A percentile compares a stretch with the other conserved stretches of the same genome.
These are phyloP conservation scores for Ageneiosus marmoratus DNA, from an alignment of 2,113 vertebrate genomes.

Conservation along the genomic window DNA sequence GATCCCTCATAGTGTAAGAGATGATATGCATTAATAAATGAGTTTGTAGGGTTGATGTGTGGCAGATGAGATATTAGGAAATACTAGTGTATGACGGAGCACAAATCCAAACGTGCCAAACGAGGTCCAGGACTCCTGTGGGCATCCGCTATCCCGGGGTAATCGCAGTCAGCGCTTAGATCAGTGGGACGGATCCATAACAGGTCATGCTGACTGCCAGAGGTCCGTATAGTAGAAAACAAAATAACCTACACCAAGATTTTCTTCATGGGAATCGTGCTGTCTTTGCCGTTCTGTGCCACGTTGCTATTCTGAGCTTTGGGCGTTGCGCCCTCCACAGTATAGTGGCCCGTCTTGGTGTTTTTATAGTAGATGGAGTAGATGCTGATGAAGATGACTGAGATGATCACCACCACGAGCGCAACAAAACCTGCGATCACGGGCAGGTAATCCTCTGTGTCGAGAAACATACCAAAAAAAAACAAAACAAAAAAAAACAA, in stretches of 20 bases:
- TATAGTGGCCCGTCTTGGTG: constrained; percentile 73
- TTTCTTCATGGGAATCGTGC: constrained; percentile 69
- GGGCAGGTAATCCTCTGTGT: constrained; percentile 74
- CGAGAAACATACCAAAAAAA: constrained; percentile 38
- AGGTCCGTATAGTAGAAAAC: background rate
- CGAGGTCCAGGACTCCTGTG: background rate
- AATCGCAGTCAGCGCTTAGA: background rate
- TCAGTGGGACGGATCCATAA: background rate
- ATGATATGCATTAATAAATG: background rate
- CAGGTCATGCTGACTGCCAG: background rate
- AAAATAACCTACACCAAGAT: constrained; percentile 58
- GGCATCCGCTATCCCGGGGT: background rate
- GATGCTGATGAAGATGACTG: constrained; percentile 67
- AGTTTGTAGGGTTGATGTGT: background rate
- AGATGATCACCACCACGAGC: constrained; percentile 65
- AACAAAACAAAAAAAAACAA: constrained; percentile 6
- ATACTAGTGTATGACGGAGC: background rate
- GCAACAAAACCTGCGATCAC: constrained; percentile 74
- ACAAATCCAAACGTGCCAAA: background rate
- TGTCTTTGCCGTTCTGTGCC: constrained; percentile 69
- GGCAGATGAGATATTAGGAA: background rate
- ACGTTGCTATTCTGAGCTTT: constrained; percentile 62
- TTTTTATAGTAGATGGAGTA: constrained; percentile 79
- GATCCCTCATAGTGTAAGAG: background rate
- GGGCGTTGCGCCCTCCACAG: constrained; percentile 66